Evolutionary conservation across 1,140 invertebrate species (phyloP).

Genomic region (Steinernema feltiae): DNA sequence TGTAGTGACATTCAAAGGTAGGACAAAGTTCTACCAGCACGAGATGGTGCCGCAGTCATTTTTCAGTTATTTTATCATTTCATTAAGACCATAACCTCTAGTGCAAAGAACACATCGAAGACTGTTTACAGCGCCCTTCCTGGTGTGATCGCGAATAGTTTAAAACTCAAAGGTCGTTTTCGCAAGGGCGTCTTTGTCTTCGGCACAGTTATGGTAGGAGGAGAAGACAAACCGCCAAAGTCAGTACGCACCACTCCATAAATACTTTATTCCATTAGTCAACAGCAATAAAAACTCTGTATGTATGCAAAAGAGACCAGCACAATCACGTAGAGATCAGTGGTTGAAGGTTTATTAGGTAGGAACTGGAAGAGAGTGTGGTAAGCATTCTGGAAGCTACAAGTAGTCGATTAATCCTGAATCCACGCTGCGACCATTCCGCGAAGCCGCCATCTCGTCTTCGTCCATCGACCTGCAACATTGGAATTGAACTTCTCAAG

Average conservation of each 20-base stretch:
- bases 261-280: not conserved
- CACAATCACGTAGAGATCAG: not conserved
- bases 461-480: not conserved
- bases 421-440: not conserved
- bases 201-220: not conserved
- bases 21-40: too few relatives aligned
- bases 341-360: constrained; percentile 6
- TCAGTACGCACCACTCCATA: not conserved
- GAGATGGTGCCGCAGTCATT: too few relatives aligned
- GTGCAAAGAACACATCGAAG: not conserved
- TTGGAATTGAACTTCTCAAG: not conserved
- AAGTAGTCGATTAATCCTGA: not conserved
- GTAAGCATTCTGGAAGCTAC: not conserved
- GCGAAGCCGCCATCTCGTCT: not conserved
- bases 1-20: too few relatives aligned
- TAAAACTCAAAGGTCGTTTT: not conserved
- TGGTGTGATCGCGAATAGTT: not conserved
- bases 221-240: not conserved
- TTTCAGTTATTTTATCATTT: not conserved
- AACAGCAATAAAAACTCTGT: not conserved
- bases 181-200: not conserved
- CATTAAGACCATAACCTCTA: not conserved
- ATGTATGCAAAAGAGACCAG: not conserved
- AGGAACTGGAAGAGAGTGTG: not conserved
- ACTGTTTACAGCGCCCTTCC: not conserved